These are phyloP conservation scores for Argyresthia goedartella DNA, from an alignment of 2,888 invertebrate genomes.

Conservation along the genomic window DNA sequence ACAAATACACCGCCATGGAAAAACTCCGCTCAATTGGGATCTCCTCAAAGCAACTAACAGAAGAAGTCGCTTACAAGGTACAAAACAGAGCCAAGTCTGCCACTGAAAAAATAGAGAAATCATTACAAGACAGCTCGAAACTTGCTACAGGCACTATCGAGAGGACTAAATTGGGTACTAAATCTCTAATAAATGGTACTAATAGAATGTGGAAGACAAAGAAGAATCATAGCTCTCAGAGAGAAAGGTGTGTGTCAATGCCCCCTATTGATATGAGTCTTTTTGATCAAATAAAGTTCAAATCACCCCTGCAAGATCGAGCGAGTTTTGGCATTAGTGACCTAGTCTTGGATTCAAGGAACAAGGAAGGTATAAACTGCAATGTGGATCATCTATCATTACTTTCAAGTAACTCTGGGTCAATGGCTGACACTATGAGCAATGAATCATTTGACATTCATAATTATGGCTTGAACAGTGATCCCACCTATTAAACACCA, in stretches of 20 bases:
- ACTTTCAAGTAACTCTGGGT: slow-evolving; percentile 50
- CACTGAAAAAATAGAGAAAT: slow-evolving; percentile 49
- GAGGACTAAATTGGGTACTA: slow-evolving; percentile 65
- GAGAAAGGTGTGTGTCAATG: slow-evolving; percentile 66
- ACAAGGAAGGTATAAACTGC: slow-evolving; percentile 33
- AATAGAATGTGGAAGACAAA: slow-evolving; percentile 57
- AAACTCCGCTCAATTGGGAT: slow-evolving; percentile 61
- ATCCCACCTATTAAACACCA: slow-evolving; percentile 51
- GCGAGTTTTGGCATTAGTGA: slow-evolving; percentile 13
- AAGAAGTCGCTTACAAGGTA: slow-evolving; percentile 67
- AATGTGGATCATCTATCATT: slow-evolving; percentile 42
- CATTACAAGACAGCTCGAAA: slow-evolving; percentile 44
- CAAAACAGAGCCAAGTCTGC: slow-evolving; percentile 47
- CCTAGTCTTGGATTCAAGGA: slow-evolving; percentile 27
- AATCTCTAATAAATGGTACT: slow-evolving; percentile 75
- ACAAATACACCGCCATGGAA: slow-evolving; percentile 48
- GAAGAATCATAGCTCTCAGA: slow-evolving; percentile 9
- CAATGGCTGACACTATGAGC: slow-evolving; percentile 41
- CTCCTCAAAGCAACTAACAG: slow-evolving; percentile 69
- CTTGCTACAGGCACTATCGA: slow-evolving; percentile 59
- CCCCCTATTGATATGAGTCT: slow-evolving; percentile 68
- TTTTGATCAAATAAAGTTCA: slow-evolving; percentile 76
- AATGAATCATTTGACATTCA: slow-evolving; percentile 48
- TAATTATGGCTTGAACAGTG: slow-evolving; percentile 26
- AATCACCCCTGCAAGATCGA: slow-evolving; percentile 63